A percentile compares a stretch with the other conserved stretches of the same genome.
phyloP scores from a whole-genome alignment of 2,113 vertebrate species.

The Ibidorhyncha struthersii region DNA sequence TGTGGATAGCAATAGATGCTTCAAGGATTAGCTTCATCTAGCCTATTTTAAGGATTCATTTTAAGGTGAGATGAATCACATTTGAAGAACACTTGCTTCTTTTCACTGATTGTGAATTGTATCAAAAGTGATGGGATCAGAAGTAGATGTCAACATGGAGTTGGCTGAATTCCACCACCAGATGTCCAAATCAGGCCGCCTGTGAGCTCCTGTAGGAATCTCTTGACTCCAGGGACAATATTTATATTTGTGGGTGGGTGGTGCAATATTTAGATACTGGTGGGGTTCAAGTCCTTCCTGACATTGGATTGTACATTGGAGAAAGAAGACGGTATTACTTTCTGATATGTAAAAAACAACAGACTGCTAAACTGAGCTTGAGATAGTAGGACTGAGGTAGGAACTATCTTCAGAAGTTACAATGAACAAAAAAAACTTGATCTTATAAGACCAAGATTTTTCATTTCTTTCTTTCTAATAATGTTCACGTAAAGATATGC shows the following conservation, averaged over 20 bases:
- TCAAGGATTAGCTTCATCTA: not conserved
- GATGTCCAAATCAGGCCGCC: not conserved
- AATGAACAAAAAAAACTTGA: not conserved
- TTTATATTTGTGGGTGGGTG: no score
- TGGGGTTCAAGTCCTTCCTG: not conserved
- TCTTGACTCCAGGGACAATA: not conserved
- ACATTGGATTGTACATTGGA: not conserved
- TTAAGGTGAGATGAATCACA: not conserved
- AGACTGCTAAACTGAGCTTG: not conserved
- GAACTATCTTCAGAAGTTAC: not conserved
- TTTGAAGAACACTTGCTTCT: not conserved
- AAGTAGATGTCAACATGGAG: not conserved
- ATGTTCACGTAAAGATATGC: not conserved
- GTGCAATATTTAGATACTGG: not conserved
- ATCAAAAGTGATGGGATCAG: not conserved
- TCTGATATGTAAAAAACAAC: not conserved
- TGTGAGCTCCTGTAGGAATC: not conserved
- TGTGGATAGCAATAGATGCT: fast-evolving
- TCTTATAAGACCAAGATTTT: fast-evolving
- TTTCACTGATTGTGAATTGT: not conserved
- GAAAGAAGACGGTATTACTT: not conserved
- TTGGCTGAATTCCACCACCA: fast-evolving
- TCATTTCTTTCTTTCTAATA: not conserved
- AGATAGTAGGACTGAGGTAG: not conserved
- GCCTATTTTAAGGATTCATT: not conserved